Percentiles rank a stretch among this genome's conserved stretches.
phyloP scores from a whole-genome alignment of 2,113 vertebrate species.

The Herpetotheres cachinnans region DNA sequence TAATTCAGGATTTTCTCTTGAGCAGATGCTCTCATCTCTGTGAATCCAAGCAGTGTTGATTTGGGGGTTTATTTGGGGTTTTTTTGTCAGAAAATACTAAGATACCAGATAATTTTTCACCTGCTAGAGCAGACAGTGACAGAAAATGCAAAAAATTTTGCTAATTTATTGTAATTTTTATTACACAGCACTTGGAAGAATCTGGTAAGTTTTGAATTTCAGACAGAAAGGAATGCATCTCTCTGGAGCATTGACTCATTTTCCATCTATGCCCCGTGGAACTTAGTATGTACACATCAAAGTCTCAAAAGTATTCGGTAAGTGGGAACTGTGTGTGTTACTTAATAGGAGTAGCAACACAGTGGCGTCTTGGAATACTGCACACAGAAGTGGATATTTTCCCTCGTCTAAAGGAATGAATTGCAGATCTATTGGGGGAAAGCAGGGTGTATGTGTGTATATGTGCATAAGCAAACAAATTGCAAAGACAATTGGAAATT shows the following conservation, averaged over 20 bases:
- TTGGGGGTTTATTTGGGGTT: neutral
- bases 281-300: neutral
- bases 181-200: neutral
- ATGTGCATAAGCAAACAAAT: neutral
- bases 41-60: neutral
- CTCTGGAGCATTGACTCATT: conserved; percentile 35
- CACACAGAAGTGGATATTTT: neutral
- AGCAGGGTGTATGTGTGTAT: accelerated
- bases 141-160: neutral
- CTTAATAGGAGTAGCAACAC: neutral
- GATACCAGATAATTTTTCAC: neutral
- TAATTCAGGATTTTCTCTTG: conserved; percentile 18
- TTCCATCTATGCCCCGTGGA: neutral
- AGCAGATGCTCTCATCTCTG: neutral
- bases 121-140: neutral
- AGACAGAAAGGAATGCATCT: neutral
- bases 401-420: neutral
- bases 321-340: neutral
- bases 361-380: neutral
- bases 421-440: neutral
- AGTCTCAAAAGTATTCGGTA: conserved; percentile 8
- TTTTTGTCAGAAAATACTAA: neutral
- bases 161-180: neutral
- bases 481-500: neutral
- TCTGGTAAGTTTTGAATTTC: neutral